Evolutionary conservation across 2,888 invertebrate genomes (phyloP), one percentile per base, ranked within the genome.

Genomic region (Ectobius pallidus): DNA sequence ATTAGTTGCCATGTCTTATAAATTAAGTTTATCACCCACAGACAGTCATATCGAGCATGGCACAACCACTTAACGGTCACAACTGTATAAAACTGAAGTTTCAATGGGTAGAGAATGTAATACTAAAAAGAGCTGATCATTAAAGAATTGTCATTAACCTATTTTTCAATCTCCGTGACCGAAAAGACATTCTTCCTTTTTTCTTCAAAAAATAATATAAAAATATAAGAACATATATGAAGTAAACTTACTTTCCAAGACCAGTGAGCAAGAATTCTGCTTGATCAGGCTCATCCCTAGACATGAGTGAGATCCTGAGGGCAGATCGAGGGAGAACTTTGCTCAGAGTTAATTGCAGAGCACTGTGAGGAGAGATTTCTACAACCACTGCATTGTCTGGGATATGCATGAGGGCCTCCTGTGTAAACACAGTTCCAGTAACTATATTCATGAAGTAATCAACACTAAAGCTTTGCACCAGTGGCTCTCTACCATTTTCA

Each of bases 401-500:
- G 58, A 99, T 87, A 80, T 92, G 90, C 77, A 87, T 85, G 76
- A 97, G 81, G 9, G 93, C 97, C 81, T 96, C 96, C 80, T 96
- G 91, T 88, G 96, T 97, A 69, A 95, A 87, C 69, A 97, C 97
- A n/a, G 97, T 96, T 70, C 96, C 96, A 71, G 97, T 86, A 77
- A 98, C 86, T 84, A 98, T 98, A 87, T 97, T 97, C 32, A 96
- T 96, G 83, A 97, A 97, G 85, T 99, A 99, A 49, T 92, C 93
- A 1, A 95, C 92, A 65, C 95, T 95, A 76, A 95, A 96, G 78
- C 90, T 86, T 80, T 90, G 88, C 0, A 96, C 93, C 46, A 94
- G 81, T 0, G 92, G 89, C 0, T 90, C 87, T 76, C 87, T 87
- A 97, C 97, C 97, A 65, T 91, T 87, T 2, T 87, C 85, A 83